These are phyloP conservation scores for Montipora sp. DNA, from an alignment of 64 coral and sea anemone species.

Conservation along the genomic window DNA sequence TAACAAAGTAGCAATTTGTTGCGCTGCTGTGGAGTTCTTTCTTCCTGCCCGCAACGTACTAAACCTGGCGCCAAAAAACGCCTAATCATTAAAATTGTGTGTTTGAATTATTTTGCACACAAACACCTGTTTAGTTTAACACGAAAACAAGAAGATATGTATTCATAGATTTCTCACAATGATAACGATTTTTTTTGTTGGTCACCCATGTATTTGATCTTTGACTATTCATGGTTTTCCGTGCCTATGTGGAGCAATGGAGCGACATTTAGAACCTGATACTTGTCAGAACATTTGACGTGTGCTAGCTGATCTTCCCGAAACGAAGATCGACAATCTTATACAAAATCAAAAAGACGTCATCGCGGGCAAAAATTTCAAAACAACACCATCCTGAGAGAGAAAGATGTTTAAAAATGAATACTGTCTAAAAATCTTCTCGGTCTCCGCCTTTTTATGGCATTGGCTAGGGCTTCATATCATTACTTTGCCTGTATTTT, in stretches of 20 bases:
- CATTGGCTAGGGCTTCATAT: not conserved
- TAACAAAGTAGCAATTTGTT: not conserved
- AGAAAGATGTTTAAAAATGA: conserved; percentile 54
- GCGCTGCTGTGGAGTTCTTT: not conserved
- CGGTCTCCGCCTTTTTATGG: not conserved
- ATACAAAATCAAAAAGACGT: not conserved
- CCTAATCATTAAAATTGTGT: conserved; percentile 17
- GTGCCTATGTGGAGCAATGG: too few species aligned
- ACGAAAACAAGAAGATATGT: not conserved
- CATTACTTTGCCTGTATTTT: not conserved
- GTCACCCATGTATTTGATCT: not conserved
- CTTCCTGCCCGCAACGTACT: not conserved
- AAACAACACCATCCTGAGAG: conserved; percentile 2
- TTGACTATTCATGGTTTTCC: not conserved
- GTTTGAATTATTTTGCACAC: conserved; percentile 8
- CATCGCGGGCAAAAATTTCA: conserved; percentile 26
- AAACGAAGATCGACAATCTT: conserved; percentile 22
- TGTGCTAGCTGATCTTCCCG: not conserved
- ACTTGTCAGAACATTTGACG: not conserved
- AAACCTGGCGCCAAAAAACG: conserved; percentile 29
- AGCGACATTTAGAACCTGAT: not conserved
- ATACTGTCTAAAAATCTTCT: not conserved
- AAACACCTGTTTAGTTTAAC: conserved; percentile 8
- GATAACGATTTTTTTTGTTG: not conserved
- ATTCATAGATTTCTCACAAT: not conserved